phyloP scores from a whole-genome alignment of 2,888 invertebrate species.

The Parasteatoda lunata region DNA sequence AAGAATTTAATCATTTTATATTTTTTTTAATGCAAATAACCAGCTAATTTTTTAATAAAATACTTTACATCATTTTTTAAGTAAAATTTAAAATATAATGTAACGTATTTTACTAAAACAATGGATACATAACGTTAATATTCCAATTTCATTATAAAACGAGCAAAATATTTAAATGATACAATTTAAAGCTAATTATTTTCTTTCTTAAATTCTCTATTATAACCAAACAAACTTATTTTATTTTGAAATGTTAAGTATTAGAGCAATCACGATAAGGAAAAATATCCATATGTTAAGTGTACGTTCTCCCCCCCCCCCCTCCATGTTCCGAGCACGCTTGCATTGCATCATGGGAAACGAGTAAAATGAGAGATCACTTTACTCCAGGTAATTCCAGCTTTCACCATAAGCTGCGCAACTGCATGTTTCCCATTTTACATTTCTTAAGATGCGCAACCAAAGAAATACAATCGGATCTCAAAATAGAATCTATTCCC shows the following conservation, averaged over 20 bases:
- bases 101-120: background rate
- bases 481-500: slow-evolving; percentile 14
- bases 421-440: background rate
- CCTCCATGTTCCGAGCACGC: background rate
- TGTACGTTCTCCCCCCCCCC: background rate
- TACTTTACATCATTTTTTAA: background rate
- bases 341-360: slow-evolving; percentile 4
- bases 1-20: background rate
- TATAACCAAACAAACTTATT: too few species aligned
- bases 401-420: background rate
- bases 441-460: background rate
- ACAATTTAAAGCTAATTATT: too few species aligned
- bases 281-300: background rate
- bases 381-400: slow-evolving; percentile 23
- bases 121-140: too few species aligned
- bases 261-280: too few species aligned
- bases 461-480: background rate
- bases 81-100: background rate
- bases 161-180: too few species aligned
- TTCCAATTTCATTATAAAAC: too few species aligned
- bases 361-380: background rate
- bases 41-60: background rate
- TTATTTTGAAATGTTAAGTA: too few species aligned
- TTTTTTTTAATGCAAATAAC: background rate
- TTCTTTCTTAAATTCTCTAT: too few species aligned